A percentile compares a stretch with the other conserved stretches of the same genome.
These are phyloP conservation scores for Euschistus heros DNA, from an alignment of 1,140 invertebrate species.

Conservation along the genomic window DNA sequence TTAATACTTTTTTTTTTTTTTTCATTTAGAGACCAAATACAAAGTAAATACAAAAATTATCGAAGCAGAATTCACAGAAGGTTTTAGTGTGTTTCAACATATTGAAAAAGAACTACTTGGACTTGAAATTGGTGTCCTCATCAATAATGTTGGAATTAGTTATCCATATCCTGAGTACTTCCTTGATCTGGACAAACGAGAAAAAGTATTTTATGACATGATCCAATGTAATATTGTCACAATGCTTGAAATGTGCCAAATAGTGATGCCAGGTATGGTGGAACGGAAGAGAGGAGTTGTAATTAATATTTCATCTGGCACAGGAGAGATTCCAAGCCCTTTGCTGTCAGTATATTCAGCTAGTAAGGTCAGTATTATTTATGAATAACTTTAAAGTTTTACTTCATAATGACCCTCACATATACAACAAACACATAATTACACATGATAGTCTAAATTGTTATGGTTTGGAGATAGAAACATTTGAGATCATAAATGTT, in stretches of 20 bases:
- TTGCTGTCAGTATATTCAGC: slow-evolving; percentile 80
- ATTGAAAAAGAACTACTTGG: slow-evolving; percentile 62
- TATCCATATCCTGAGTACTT: slow-evolving; percentile 82
- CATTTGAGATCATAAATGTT: too few species aligned
- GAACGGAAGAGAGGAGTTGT: slow-evolving; percentile 72
- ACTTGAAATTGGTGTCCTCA: slow-evolving; percentile 79
- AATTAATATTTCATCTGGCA: slow-evolving; percentile 83
- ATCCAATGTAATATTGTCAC: slow-evolving; percentile 49
- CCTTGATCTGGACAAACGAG: slow-evolving; percentile 41
- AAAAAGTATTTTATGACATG: slow-evolving; percentile 36
- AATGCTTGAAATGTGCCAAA: slow-evolving; percentile 49
- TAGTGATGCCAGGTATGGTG: slow-evolving; percentile 83
- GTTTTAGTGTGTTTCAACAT: slow-evolving; percentile 56
- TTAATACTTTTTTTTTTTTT: not conserved
- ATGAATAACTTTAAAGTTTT: too few species aligned
- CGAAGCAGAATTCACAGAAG: slow-evolving; percentile 71
- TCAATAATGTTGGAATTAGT: slow-evolving; percentile 93
- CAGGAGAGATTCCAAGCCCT: slow-evolving; percentile 67
- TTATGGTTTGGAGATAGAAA: too few species aligned
- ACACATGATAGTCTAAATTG: too few species aligned
- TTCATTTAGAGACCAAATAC: slow-evolving; percentile 50
- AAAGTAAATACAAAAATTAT: slow-evolving; percentile 72
- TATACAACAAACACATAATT: too few species aligned
- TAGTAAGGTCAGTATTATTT: slow-evolving; percentile 54
- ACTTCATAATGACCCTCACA: too few species aligned